phyloP scores from a whole-genome alignment of 92 coral and sea anemone genomes.

The Porites evermanni region DNA sequence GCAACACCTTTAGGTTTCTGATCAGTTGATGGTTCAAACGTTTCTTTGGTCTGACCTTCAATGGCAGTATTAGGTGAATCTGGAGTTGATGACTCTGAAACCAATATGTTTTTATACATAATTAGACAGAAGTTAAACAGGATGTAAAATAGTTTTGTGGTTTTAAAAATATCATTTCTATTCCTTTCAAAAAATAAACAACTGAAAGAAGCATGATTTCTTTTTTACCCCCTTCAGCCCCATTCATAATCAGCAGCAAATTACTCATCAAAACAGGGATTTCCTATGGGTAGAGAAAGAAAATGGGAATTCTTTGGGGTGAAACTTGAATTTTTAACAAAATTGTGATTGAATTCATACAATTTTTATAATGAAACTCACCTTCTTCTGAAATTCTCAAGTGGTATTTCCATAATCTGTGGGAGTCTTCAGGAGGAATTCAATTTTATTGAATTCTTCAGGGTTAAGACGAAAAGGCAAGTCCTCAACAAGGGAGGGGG shows the following conservation, averaged over 20 bases:
- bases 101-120: not conserved
- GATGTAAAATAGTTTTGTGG: not conserved
- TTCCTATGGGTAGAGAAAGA: not conserved
- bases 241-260: slow-evolving; percentile 6
- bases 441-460: too few relatives aligned
- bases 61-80: slow-evolving; percentile 10
- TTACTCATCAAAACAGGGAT: not conserved
- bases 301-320: too few relatives aligned
- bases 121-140: not conserved
- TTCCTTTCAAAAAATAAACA: slow-evolving; percentile 1
- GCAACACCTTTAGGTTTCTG: slow-evolving; percentile 18
- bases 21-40: slow-evolving; percentile 3
- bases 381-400: too few relatives aligned
- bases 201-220: not conserved
- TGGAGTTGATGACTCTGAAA: not conserved
- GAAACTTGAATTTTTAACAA: too few relatives aligned
- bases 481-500: too few relatives aligned
- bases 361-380: too few relatives aligned
- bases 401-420: too few relatives aligned
- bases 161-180: not conserved
- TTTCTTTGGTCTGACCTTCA: not conserved
- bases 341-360: too few relatives aligned
- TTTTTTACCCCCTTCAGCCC: slow-evolving; percentile 2
- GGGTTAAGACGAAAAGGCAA: too few relatives aligned
- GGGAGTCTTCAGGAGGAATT: too few relatives aligned